Conservation (phyloP, 2,888 invertebrate genomes). For the Cactoblastis cactorum region DNA sequence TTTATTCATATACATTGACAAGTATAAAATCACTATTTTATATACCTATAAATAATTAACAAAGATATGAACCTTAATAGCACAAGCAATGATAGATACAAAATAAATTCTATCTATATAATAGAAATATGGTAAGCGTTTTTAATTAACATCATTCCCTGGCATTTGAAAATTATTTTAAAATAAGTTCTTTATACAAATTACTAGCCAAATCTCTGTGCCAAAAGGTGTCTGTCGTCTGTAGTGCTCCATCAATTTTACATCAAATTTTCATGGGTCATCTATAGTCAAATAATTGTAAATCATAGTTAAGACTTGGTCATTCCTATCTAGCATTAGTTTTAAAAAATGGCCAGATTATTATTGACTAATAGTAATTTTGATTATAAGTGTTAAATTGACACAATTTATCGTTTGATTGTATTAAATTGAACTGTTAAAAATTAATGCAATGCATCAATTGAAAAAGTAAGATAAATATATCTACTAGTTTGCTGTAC, state of each 20-base stretch:
- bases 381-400: conserved; percentile 53
- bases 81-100: no score
- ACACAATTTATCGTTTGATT: conserved; percentile 71
- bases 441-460: conserved; percentile 76
- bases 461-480: conserved; percentile 75
- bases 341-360: conserved; percentile 57
- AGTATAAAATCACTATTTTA: no score
- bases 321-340: conserved; percentile 34
- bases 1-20: not conserved
- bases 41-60: no score
- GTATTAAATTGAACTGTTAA: conserved; percentile 73
- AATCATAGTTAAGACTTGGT: conserved; percentile 20
- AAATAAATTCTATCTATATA: no score
- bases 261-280: not conserved
- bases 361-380: conserved; percentile 55
- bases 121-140: no score
- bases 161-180: not conserved
- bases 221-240: not conserved
- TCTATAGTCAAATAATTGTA: conserved; percentile 1
- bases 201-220: not conserved
- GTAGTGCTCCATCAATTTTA: not conserved
- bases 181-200: not conserved
- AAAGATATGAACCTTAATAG: no score
- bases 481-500: conserved; percentile 64
- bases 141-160: no score